Base-by-base conservation (phyloP, 2,888 invertebrate species). In the Iselma pallidipennis region DNA sequence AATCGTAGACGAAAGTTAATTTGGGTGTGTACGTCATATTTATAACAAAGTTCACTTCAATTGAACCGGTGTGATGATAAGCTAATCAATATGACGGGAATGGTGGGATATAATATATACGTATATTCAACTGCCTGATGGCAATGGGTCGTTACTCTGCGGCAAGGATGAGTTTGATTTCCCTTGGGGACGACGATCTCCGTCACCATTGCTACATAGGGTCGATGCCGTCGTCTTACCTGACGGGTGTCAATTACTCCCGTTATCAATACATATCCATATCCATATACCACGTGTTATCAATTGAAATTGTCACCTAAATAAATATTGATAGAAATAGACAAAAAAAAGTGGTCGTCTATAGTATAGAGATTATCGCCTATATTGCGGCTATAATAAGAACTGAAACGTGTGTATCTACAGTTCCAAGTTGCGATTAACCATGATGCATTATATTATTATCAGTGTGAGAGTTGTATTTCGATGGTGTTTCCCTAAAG, bases 221-320 rank as follows among this genome's bases (percentile, higher is more conserved):
- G 29, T 26, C 55, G 45, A 9, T 19, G 33, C 53, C 23, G 33
- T n/a, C 53, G 37, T 37, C 37, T 25, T 48, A 55, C 55, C 55
- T 55, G 55, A 55, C 55, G 55, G 42, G 55, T 55, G 55, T 48
- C 55, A 55, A 55, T 55, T 55, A 55, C 48, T 25, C 45, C 14
- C 26, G 23, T 48, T 55, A 48, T 48, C 55, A 55, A 48, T 55
- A 55, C 28, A 10, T 16, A 5, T 2, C 29, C 21, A 10, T 12
- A 45, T 45, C 21, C 21, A 10, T 12, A 45, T 45, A 21, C 21
- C 21, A 21, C 45, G 16, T 9, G 21, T 45, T 45, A 45, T 45
- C 9, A 12, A 10, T 45, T 45, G 21, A 4, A 45, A 45, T 21
- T 45, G 45, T 45, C 45, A 21, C 4, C 37, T 16, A 1, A 45